Percentiles rank a stretch among this genome's conserved stretches.
Evolutionary conservation across 2,888 invertebrate genomes (phyloP).

Genomic region (Scotopteryx bipunctaria): DNA sequence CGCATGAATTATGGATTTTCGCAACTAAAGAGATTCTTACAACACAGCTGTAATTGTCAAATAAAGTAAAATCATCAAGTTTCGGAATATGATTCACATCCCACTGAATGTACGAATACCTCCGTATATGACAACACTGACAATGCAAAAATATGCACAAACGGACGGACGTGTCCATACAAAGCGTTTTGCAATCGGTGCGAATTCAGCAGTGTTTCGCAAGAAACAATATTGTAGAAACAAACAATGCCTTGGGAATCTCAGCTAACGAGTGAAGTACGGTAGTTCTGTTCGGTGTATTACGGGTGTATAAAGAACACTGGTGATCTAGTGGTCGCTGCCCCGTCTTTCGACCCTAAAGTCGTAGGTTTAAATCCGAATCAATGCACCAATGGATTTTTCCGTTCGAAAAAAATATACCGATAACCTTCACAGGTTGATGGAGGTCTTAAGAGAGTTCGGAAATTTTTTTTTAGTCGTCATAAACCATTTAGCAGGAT

Average conservation of each 20-base stretch:
- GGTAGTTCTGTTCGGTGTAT: slow-evolving; percentile 12
- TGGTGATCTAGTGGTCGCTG: too few species aligned
- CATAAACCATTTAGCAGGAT: slow-evolving; percentile 1
- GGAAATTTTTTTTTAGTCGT: neutral
- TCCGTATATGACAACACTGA: slow-evolving; percentile 41
- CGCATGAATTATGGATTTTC: too few species aligned
- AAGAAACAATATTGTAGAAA: slow-evolving; percentile 76
- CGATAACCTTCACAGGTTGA: too few species aligned
- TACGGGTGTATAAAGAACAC: too few species aligned
- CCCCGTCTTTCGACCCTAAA: too few species aligned
- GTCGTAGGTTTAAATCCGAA: too few species aligned
- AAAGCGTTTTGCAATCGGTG: slow-evolving; percentile 66
- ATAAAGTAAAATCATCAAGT: neutral
- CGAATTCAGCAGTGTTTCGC: slow-evolving; percentile 75
- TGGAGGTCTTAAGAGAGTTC: too few species aligned
- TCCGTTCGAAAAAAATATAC: too few species aligned
- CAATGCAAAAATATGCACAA: slow-evolving; percentile 60
- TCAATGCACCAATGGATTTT: too few species aligned
- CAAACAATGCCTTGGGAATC: slow-evolving; percentile 73
- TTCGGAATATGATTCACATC: slow-evolving; percentile 24
- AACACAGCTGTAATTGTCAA: slow-evolving; percentile 6
- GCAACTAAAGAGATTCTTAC: too few species aligned
- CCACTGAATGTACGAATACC: slow-evolving; percentile 53
- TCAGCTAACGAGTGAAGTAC: slow-evolving; percentile 54
- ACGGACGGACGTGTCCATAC: slow-evolving; percentile 63